Base-by-base conservation (phyloP, 1,140 invertebrate species). In the Lysiphlebus fabarum region DNA sequence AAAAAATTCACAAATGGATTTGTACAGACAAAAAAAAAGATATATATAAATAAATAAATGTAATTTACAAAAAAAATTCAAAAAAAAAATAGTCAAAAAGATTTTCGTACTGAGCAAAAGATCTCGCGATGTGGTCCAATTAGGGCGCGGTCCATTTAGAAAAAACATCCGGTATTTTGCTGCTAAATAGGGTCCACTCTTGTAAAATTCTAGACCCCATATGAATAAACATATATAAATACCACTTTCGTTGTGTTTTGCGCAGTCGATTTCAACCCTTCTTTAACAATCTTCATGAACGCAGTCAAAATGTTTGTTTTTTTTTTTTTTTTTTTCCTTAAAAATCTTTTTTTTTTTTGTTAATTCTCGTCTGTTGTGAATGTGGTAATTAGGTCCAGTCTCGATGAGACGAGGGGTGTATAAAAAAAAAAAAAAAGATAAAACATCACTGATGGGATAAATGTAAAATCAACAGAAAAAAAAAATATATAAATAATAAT, bases 301-400 rank as follows among this genome's bases (percentile, higher is more conserved):
- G 7, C n/a, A n/a, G 12, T 37, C 9, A 26, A 54, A 37, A 40
- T 53, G 51, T 58, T 33, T 55, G 44, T 63, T 48, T 47, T 47
- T 50, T 44, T 34, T 59, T 56, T 58, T 55, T 48, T 48, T 2
- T 60, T 63, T 55, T 54, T 49, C 56, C 26, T 49, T 41, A 6
- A 14, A 45, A 48, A 55, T 47, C 53, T 37, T 48, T 42, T 55
- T 8, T n/a, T 34, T 45, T 38, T 33, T 57, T 49, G 38, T 41
- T 56, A 45, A 44, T 61, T n/a, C 34, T 17, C 50, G 53, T 17
- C 41, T 7, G 11, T 48, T 45, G 48, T 56, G 59, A 63, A 62
- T 50, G 58, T 54, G 65, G 68, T 70, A 69, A 70, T 70, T 70
- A 68, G 66, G 54, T 54, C 53, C 43, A 42, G 42, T 56, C 57